Conservation (phyloP, 2,888 invertebrate species). For the Watsonalla binaria region DNA sequence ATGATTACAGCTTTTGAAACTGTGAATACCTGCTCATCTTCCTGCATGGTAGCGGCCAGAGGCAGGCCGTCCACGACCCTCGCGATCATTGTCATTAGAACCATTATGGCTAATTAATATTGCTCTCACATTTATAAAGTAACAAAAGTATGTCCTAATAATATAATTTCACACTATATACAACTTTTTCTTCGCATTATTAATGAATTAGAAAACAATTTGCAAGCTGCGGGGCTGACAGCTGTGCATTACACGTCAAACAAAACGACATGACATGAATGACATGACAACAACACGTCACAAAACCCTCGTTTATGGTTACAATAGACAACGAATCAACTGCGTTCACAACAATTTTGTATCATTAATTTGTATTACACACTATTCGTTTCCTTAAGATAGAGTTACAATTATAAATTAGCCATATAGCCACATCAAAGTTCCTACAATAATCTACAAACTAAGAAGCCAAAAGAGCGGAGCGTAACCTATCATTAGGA, state of each 20-base stretch:
- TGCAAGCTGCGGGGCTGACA: conserved; percentile 30
- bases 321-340: conserved; percentile 1
- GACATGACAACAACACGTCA: conserved; percentile 63
- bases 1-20: conserved; percentile 6
- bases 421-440: no score
- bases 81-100: conserved; percentile 98
- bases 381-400: no score
- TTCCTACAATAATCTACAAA: no score
- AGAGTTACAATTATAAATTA: background rate
- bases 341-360: conserved; percentile 19
- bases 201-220: conserved; percentile 40
- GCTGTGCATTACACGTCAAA: conserved; percentile 59
- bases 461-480: no score
- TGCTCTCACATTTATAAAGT: conserved; percentile 34
- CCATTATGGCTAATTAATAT: conserved; percentile 82
- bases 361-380: no score
- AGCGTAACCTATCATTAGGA: no score
- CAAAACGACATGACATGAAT: conserved; percentile 47
- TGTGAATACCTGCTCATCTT: conserved; percentile 93
- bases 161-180: conserved; percentile 28
- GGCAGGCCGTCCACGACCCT: conserved; percentile 96
- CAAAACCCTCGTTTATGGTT: conserved; percentile 33
- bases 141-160: conserved; percentile 20
- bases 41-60: conserved; percentile 97
- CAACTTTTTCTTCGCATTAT: conserved; percentile 62